Conservation (phyloP, 1,140 invertebrate species). For the Ladona fulva region DNA sequence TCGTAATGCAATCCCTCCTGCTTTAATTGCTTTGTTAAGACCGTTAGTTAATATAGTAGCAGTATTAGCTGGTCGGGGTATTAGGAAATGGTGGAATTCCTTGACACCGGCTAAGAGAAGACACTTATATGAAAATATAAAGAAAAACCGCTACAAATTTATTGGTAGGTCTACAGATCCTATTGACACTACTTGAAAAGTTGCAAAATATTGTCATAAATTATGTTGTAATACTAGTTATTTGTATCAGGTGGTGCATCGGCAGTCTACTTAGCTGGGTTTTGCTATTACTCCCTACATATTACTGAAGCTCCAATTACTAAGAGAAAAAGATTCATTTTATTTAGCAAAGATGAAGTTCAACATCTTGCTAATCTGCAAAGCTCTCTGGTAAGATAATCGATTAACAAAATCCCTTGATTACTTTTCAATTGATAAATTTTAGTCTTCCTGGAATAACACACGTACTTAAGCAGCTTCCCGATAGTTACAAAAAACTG, state of each 20-base stretch:
- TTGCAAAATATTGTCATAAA: neutral
- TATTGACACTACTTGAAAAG: conserved; percentile 9
- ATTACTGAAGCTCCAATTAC: conserved; percentile 44
- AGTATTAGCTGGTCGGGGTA: conserved; percentile 32
- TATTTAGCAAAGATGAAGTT: conserved; percentile 41
- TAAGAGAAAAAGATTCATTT: conserved; percentile 42
- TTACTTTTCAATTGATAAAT: too few relatives aligned
- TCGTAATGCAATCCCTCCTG: conserved; percentile 27
- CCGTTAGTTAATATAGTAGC: conserved; percentile 32
- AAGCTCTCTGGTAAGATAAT: conserved; percentile 27
- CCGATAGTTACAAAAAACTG: too few relatives aligned
- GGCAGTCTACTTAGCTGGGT: conserved; percentile 20
- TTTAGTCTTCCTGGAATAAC: too few relatives aligned
- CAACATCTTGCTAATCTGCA: conserved; percentile 35
- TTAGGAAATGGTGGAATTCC: conserved; percentile 42
- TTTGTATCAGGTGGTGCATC: conserved; percentile 23
- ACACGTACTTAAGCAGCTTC: too few relatives aligned
- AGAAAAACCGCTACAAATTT: conserved; percentile 30
- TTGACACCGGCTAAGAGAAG: conserved; percentile 32
- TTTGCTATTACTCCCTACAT: conserved; percentile 40
- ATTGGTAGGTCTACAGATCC: conserved; percentile 26
- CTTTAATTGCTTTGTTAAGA: conserved; percentile 30
- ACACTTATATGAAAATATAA: conserved; percentile 27
- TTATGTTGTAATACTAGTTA: conserved; percentile 26
- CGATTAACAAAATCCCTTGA: too few relatives aligned